Base-by-base conservation (phyloP, 2,888 invertebrate genomes). In the Chelonus formosanus region DNA sequence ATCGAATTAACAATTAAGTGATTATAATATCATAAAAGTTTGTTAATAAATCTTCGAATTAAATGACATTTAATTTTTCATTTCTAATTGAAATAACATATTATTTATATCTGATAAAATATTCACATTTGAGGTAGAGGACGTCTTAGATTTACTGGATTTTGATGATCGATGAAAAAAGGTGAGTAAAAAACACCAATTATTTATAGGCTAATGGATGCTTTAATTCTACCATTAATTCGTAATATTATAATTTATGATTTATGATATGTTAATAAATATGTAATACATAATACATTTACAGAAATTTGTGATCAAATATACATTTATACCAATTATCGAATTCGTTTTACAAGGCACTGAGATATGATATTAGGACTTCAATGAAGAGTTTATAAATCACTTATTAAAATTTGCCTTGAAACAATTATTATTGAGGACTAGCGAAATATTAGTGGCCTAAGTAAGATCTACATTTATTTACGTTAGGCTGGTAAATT, bases 211-310 rank as follows among this genome's bases (percentile, higher is more conserved):
- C 20, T 20, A 20, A 20, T 20, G 20, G 20, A 20, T 20, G 20
- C 20, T 20, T 20, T 20, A 20, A 20, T 20, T 20, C 20, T 20
- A 20, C 20, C 20, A 20, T 20, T 47, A 47, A 20, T 58, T 34
- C 4, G 59, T 43, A 48, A 55, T 65, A 60, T 60, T 55, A 65
- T 60, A 65, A 65, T 63, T 66, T 56, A 40, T 40, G 57, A 68
- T 62, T 68, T 67, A 70, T 68, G 66, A 67, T 75, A 74, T 69
- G 68, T 71, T 75, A 73, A 75, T 76, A 74, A 75, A 75, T 76
- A 76, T 71, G 73, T 68, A 71, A 60, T 68, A 68, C 44, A 67
- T 71, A 73, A 70, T 75, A 74, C 72, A 75, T 72, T 71, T 72
- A 68, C 70, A 72, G 72, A 48, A 65, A 70, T 71, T 68, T 70